Base-by-base conservation (phyloP, 2,888 invertebrate species). In the Shargacucullia verbasci region DNA sequence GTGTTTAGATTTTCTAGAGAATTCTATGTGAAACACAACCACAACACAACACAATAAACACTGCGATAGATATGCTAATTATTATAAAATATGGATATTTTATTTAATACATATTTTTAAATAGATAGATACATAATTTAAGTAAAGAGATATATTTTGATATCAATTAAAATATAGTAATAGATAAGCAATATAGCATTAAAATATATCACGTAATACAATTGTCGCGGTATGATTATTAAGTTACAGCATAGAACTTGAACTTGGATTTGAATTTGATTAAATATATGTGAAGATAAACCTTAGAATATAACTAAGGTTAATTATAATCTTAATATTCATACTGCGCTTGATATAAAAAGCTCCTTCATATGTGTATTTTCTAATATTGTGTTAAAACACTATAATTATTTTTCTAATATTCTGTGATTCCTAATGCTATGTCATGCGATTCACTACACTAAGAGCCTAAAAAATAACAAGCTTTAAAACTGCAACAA, bases 121-220 rank as follows among this genome's bases (percentile, higher is more conserved):
- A 37, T 46, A 54, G 45, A 49, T 54, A 62, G 20, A 63, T 58
- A 61, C 52, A 62, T 59, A 62, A n/a, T n/a, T n/a, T 60, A 58
- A 66, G 69, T 58, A 67, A 70, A 77, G 74, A 75, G 74, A 73
- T 61, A 76, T 76, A 70, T 76, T 73, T 72, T 58, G 41, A 47
- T 59, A 48, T 41, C 35, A 58, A 38, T 52, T 53, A 52, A 39
- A 57, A 49, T 60, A 59, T 44, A 34, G 9, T 52, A 43, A 45
- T 45, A 73, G 59, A 56, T 31, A 66, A 74, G 74, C 77, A 63
- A 76, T 74, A 59, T 25, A 46, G 6, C 31, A 12, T 15, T 38
- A 38, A 29, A 29, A 31, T 14, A 39, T 47, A 15, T 33, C 33
- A 65, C 54, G 33, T 33, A 20, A 44, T 37, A 43, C n/a, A 48